A percentile compares a stretch with the other conserved stretches of the same genome.
Conservation (phyloP, 1,140 invertebrate species). For the Dufourea novaeangliae region DNA sequence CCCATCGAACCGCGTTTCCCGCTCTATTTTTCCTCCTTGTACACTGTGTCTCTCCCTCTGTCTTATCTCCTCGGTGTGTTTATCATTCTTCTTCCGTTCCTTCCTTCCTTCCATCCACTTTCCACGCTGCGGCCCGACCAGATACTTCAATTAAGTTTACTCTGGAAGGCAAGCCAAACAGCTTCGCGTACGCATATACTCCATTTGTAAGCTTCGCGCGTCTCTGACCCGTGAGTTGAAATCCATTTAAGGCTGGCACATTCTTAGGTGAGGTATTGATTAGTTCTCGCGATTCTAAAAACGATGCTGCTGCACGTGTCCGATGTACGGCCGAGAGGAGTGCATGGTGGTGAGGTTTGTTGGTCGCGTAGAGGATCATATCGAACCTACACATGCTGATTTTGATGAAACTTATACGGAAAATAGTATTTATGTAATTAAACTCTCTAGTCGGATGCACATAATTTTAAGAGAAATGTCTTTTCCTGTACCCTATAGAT, state of each 20-base stretch:
- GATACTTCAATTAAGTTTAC: slow-evolving; percentile 36
- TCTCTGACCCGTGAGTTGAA: slow-evolving; percentile 4
- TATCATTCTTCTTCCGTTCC: neutral
- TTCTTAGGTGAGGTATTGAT: slow-evolving; percentile 1
- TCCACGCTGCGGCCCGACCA: neutral
- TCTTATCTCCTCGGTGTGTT: neutral
- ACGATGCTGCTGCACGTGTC: neutral
- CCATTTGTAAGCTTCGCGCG: neutral
- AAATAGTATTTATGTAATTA: too few relatives aligned
- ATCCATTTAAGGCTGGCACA: slow-evolving; percentile 24
- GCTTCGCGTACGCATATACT: slow-evolving; percentile 26
- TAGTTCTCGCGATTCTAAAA: slow-evolving; percentile 6
- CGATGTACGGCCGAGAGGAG: neutral
- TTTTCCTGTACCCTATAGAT: too few relatives aligned
- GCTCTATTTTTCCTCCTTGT: neutral
- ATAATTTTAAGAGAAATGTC: too few relatives aligned
- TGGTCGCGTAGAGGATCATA: neutral
- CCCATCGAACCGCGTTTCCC: neutral
- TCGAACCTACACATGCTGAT: too few relatives aligned
- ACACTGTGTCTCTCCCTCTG: neutral
- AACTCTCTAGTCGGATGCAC: too few relatives aligned
- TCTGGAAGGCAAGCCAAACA: slow-evolving; percentile 8
- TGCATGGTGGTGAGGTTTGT: neutral
- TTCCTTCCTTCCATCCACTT: neutral
- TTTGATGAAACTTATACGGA: too few relatives aligned